Conservation (phyloP, 2,888 invertebrate genomes). For the Strigamia transsilvanica region DNA sequence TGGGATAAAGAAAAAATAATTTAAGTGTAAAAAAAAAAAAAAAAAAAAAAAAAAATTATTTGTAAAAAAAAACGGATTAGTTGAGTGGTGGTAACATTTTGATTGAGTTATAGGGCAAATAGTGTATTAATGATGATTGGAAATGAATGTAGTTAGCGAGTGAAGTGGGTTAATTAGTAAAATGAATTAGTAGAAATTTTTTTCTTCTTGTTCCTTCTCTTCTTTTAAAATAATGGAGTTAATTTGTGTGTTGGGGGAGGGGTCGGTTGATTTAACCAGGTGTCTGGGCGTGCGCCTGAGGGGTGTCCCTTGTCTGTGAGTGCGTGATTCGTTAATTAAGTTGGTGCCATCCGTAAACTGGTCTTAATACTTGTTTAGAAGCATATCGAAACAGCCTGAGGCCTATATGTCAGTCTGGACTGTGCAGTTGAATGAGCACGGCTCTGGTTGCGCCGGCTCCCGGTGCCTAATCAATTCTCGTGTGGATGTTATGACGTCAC, state of each 20-base stretch:
- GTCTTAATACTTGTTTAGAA: constrained; percentile 27
- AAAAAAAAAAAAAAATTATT: neutral
- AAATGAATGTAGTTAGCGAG: neutral
- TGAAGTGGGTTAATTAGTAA: neutral
- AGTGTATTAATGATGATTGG: neutral
- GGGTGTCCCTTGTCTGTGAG: constrained; percentile 24
- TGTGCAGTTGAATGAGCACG: neutral
- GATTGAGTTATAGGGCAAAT: neutral
- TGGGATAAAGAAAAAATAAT: neutral
- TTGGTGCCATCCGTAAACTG: constrained; percentile 29
- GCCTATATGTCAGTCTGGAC: constrained; percentile 14
- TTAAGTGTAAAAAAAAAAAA: too few relatives aligned
- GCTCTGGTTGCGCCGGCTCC: neutral
- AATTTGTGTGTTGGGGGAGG: constrained; percentile 28
- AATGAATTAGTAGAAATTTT: constrained; percentile 12
- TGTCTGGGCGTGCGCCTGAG: constrained; percentile 33
- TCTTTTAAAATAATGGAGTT: constrained; percentile 6
- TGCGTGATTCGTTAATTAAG: constrained; percentile 39
- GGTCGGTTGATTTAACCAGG: constrained; percentile 26
- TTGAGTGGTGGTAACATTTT: neutral
- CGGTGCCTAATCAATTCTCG: constrained; percentile 28
- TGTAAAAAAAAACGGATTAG: neutral
- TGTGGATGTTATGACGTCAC: constrained; percentile 34
- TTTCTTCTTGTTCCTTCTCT: too few relatives aligned
- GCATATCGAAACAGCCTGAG: constrained; percentile 27